phyloP scores from a whole-genome alignment of 2,888 invertebrate species.

The Drosophila rubida region DNA sequence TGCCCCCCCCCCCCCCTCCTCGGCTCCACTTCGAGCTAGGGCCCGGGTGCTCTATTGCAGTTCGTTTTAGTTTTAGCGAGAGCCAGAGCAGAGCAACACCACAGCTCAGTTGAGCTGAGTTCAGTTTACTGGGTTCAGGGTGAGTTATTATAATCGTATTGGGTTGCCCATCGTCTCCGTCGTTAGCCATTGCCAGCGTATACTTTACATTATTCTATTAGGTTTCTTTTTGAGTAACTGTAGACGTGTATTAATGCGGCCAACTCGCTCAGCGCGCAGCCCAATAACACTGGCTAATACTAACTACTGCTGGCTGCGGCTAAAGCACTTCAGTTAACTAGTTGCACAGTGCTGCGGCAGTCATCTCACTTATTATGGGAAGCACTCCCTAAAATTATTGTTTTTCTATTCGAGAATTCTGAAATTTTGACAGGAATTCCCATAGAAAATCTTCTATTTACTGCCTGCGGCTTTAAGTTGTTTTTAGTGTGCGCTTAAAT shows the following conservation, averaged over 20 bases:
- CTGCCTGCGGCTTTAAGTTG: too few relatives aligned
- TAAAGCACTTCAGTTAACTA: not conserved
- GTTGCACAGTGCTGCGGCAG: not conserved
- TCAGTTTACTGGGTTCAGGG: constrained; percentile 78
- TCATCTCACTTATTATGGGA: too few relatives aligned
- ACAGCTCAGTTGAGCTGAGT: constrained; percentile 51
- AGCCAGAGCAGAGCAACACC: constrained; percentile 19
- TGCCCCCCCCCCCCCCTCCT: constrained; percentile 20
- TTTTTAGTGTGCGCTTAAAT: too few relatives aligned
- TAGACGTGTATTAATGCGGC: constrained; percentile 76
- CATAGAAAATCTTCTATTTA: too few relatives aligned
- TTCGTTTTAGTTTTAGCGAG: constrained; percentile 56
- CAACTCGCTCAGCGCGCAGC: constrained; percentile 58
- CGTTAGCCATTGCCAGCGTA: constrained; percentile 69
- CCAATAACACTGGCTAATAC: constrained; percentile 9
- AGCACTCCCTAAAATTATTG: too few relatives aligned
- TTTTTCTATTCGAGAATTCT: too few relatives aligned
- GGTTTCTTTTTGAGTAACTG: constrained; percentile 76
- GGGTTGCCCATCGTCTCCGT: constrained; percentile 70
- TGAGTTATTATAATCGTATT: constrained; percentile 79
- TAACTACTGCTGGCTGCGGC: not conserved
- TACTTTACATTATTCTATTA: constrained; percentile 82
- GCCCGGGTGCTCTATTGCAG: constrained; percentile 57
- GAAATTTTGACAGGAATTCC: too few relatives aligned
- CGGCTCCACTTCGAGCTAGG: constrained; percentile 13